A percentile compares a stretch with the other conserved stretches of the same genome.
Conservation (phyloP, 1,140 invertebrate species). For the Agrilus planipennis region DNA sequence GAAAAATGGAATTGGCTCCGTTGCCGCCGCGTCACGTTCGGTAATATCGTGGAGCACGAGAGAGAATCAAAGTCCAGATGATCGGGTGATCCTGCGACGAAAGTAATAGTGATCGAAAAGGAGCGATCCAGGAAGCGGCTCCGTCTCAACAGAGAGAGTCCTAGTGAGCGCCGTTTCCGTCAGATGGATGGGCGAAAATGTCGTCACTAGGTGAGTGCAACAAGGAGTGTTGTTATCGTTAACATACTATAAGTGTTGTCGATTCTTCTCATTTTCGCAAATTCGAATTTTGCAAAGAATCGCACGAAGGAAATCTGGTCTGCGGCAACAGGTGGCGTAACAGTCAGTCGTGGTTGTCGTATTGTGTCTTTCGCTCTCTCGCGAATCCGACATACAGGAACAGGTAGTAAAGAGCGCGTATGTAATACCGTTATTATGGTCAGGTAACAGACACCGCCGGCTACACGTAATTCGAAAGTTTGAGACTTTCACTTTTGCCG, state of each 20-base stretch:
- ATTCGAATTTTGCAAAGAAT: neutral
- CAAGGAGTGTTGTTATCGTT: neutral
- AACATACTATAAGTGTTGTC: neutral
- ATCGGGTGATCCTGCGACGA: too few species aligned
- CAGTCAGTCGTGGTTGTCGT: too few species aligned
- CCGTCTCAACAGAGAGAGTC: too few species aligned
- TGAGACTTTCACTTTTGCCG: neutral
- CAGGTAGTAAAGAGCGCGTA: neutral
- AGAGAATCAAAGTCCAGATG: neutral
- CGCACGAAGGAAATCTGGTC: neutral
- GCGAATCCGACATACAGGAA: neutral
- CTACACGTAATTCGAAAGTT: neutral
- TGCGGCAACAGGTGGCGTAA: neutral
- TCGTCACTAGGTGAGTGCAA: slow-evolving; percentile 14
- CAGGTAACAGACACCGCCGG: neutral
- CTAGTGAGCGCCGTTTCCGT: neutral
- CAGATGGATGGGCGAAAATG: slow-evolving; percentile 15
- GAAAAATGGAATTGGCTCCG: neutral
- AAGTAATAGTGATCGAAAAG: too few species aligned
- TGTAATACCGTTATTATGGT: neutral
- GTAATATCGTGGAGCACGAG: neutral
- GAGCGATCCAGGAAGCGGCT: neutral
- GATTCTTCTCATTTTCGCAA: slow-evolving; percentile 1
- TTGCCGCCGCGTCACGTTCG: neutral
- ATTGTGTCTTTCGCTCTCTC: too few species aligned